Conservation (phyloP, 2,888 invertebrate genomes). For the Maniola hyperantus region DNA sequence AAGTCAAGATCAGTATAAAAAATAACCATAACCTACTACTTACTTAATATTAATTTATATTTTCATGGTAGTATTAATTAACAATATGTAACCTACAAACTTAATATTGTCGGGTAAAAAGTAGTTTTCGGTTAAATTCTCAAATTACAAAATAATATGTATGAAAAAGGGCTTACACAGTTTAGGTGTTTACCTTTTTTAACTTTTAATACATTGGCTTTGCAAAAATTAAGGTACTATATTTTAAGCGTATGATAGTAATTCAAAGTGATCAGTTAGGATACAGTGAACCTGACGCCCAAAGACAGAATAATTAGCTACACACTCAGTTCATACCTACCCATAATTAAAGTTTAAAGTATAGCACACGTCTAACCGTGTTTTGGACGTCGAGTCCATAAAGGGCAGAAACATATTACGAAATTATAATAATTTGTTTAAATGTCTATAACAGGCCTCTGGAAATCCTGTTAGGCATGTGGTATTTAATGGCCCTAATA, state of each 20-base stretch:
- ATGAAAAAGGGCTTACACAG: too few species aligned
- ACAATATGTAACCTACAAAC: neutral
- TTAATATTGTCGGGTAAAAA: too few species aligned
- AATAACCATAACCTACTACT: neutral
- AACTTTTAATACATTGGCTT: too few species aligned
- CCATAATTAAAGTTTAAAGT: conserved; percentile 15
- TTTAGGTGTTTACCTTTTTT: too few species aligned
- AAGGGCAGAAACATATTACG: conserved; percentile 54
- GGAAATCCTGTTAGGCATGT: conserved; percentile 62
- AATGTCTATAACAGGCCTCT: conserved; percentile 52
- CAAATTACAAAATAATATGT: too few species aligned
- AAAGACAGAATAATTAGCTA: conserved; percentile 32
- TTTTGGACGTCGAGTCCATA: conserved; percentile 35
- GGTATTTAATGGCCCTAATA: conserved; percentile 66
- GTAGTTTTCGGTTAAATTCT: too few species aligned
- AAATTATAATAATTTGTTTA: conserved; percentile 47
- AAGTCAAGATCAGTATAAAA: conserved; percentile 8
- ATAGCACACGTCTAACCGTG: neutral
- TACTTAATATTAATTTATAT: neutral
- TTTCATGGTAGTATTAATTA: neutral
- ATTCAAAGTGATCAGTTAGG: too few species aligned
- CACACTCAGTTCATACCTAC: conserved; percentile 13
- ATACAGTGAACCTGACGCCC: conserved; percentile 20
- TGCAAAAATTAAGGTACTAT: too few species aligned
- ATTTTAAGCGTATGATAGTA: too few species aligned